phyloP scores from a whole-genome alignment of 1,140 invertebrate genomes.

The Mercenaria mercenaria region DNA sequence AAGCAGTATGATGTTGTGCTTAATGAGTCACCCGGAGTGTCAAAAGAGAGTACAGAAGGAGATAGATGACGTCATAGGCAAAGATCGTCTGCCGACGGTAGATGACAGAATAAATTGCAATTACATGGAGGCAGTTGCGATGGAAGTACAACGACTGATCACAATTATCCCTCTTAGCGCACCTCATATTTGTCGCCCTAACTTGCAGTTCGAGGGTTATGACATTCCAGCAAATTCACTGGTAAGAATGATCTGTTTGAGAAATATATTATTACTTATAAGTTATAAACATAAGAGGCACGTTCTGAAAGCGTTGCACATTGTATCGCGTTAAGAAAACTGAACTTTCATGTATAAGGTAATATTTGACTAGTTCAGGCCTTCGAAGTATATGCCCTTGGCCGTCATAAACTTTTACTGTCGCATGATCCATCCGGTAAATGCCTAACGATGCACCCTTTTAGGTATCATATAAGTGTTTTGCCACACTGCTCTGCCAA shows the following conservation, averaged over 20 bases:
- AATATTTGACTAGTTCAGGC: too few relatives aligned
- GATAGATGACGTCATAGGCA: slow-evolving; percentile 26
- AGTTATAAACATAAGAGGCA: too few relatives aligned
- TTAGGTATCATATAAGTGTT: too few relatives aligned
- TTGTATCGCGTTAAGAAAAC: too few relatives aligned
- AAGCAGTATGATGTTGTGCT: background rate
- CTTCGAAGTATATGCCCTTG: too few relatives aligned
- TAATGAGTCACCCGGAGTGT: slow-evolving; percentile 4
- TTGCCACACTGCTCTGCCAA: too few relatives aligned
- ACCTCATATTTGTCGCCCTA: background rate
- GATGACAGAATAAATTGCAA: background rate
- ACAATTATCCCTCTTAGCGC: background rate
- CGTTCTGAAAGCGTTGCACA: too few relatives aligned
- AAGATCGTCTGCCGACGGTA: slow-evolving; percentile 3
- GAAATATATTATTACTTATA: too few relatives aligned
- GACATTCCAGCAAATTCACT: background rate
- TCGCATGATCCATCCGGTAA: too few relatives aligned
- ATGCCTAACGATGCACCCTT: too few relatives aligned
- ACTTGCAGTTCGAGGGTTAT: slow-evolving; percentile 9
- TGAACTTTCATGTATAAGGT: too few relatives aligned
- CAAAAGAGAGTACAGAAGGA: slow-evolving; percentile 30
- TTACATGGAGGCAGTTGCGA: slow-evolving; percentile 9
- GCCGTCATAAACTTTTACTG: too few relatives aligned
- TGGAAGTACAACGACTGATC: slow-evolving; percentile 8
- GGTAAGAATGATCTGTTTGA: background rate